These are phyloP conservation scores for Protobothrops flavoviridis DNA, from an alignment of 2,113 vertebrate genomes.

Conservation along the genomic window DNA sequence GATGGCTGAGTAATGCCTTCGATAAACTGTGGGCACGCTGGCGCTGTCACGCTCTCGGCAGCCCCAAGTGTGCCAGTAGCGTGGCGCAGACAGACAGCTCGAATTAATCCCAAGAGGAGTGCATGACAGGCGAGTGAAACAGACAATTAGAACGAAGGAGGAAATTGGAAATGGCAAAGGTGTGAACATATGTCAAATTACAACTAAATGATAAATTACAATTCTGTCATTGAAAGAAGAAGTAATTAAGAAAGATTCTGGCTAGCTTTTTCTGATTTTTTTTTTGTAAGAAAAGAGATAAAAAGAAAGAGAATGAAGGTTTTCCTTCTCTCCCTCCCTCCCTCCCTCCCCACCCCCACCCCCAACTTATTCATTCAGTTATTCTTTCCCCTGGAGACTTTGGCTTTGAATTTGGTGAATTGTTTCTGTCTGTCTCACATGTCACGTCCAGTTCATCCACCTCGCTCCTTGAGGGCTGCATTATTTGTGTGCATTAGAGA, in stretches of 20 bases:
- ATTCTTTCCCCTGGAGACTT: conserved; percentile 38
- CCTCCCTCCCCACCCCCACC: not conserved
- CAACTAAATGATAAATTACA: conserved; percentile 99
- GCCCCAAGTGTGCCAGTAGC: conserved; percentile 88
- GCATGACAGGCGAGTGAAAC: conserved; percentile 96
- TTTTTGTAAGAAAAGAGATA: conserved; percentile 41
- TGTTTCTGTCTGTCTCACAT: conserved; percentile 56
- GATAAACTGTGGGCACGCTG: conserved; percentile 82
- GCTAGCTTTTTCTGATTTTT: conserved; percentile 48
- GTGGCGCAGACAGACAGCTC: conserved; percentile 95
- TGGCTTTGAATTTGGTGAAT: conserved; percentile 57
- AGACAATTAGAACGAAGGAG: conserved; percentile 97
- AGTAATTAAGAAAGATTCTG: conserved; percentile 86
- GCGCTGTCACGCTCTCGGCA: conserved; percentile 86
- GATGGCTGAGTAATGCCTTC: conserved; percentile 79
- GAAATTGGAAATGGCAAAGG: conserved; percentile 96
- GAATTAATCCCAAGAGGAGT: conserved; percentile 96
- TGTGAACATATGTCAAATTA: conserved; percentile 99
- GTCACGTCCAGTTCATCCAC: conserved; percentile 39
- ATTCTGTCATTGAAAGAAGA: conserved; percentile 95
- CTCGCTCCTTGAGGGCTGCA: conserved; percentile 49
- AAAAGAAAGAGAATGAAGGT: not conserved
- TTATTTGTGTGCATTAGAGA: conserved; percentile 66
- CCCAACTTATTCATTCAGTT: not conserved
- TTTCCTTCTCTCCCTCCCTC: not conserved